phyloP scores from a whole-genome alignment of 2,797 vertebrate species.

The Xenops minutus region DNA sequence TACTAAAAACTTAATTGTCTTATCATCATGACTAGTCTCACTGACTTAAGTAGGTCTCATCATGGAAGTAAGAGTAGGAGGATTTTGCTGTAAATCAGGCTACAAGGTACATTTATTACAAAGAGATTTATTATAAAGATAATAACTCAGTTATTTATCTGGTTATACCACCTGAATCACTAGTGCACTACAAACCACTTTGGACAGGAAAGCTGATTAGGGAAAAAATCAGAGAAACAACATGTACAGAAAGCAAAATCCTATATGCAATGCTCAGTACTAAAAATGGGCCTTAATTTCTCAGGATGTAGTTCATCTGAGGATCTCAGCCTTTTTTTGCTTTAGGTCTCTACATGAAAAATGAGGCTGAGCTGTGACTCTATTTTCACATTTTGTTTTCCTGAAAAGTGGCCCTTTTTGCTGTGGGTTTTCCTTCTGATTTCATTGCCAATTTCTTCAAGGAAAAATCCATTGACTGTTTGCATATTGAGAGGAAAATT shows the following conservation, averaged over 20 bases:
- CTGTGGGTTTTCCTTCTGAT: background rate
- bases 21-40: conserved; percentile 57
- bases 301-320: background rate
- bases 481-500: background rate
- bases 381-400: background rate
- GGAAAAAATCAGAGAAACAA: background rate
- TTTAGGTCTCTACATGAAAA: background rate
- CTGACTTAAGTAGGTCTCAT: conserved; percentile 60
- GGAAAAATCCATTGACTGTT: background rate
- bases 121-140: conserved; percentile 36
- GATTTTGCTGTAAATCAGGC: conserved; percentile 57
- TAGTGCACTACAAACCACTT: background rate
- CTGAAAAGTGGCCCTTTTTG: background rate
- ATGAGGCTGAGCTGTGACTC: background rate
- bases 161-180: background rate
- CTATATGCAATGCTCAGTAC: background rate
- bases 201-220: background rate
- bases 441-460: background rate
- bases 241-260: background rate
- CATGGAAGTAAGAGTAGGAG: conserved; percentile 25
- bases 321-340: background rate
- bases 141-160: conserved; percentile 29
- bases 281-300: conserved; percentile 7
- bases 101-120: conserved; percentile 42
- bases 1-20: conserved; percentile 67